Evolutionary conservation across 2,888 invertebrate species (phyloP), one percentile per base, ranked within the genome.

Genomic region (Litoditis marina): DNA sequence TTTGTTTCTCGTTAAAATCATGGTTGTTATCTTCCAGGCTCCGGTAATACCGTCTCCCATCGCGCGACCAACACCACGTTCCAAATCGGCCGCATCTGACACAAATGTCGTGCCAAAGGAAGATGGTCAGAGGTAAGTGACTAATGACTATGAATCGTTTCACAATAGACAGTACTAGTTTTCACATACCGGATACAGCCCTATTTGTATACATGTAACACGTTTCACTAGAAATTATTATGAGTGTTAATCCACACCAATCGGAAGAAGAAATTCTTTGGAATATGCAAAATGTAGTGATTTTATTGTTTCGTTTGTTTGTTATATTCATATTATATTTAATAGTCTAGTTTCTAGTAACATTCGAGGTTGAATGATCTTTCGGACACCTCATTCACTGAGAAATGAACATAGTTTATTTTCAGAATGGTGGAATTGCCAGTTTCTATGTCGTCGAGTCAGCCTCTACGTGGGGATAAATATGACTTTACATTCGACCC

Each of bases 401-500:
- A 13, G 36, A 13, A 25, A 53, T 27, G 28, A 44, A 42, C 27
- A 60, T n/a, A 16, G n/a, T 32, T 2, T 39, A 44, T 25, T 60
- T 60, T 31, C 47, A 60, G 60, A 39, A 27, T 51, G 25, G 53
- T 65, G 34, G 54, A 62, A 30, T 39, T 62, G 39, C 56, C 62
- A 11, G 49, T 47, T 2, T n/a, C 51, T 30, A 11, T 49, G 13
- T 28, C 42, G 1, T 13, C 56, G 5, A 30, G 16, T 49, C 34
- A 28, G 1, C 50, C 50, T 25, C 30, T 56, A 31, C 6, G 30
- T 7, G 62, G 54, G 16, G 59, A 60, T 6, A 30, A 63, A 1
- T 73, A 68, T 39, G 74, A 76, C 31, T 76, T 76, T 31, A 64
- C 72, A 0, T 74, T 71, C 47, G 76, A 76, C 67, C 69, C 72